phyloP scores from a whole-genome alignment of 2,888 invertebrate genomes.

The Ophraella communa region DNA sequence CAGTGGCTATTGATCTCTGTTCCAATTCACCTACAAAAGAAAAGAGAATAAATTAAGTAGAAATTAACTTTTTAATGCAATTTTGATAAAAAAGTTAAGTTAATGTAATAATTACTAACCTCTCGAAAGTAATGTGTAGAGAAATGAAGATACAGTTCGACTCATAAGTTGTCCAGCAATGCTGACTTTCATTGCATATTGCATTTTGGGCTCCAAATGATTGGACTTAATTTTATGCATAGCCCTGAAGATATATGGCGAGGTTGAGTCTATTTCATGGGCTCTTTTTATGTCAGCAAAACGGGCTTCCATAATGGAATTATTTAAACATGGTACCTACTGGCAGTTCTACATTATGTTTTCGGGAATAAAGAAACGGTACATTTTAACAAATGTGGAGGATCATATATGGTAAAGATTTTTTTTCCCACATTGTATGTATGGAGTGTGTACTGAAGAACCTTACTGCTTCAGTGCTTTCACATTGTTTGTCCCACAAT shows the following conservation, averaged over 20 bases:
- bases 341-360: conserved; percentile 2
- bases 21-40: too few relatives aligned
- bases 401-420: not conserved
- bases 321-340: not conserved
- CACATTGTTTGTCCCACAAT: conserved; percentile 15
- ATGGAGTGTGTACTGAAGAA: conserved; percentile 2
- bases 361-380: conserved; percentile 1
- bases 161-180: not conserved
- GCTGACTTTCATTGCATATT: not conserved
- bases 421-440: not conserved
- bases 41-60: too few relatives aligned
- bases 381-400: conserved; percentile 1
- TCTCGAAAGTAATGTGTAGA: conserved; percentile 11
- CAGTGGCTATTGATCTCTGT: too few relatives aligned
- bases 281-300: conserved; percentile 4
- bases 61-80: too few relatives aligned
- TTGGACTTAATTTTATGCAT: conserved; percentile 9
- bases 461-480: conserved; percentile 12
- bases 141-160: conserved; percentile 1
- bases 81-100: too few relatives aligned
- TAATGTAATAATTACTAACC: conserved; percentile 2
- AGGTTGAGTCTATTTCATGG: conserved; percentile 5
- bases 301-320: not conserved
- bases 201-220: conserved; percentile 1
- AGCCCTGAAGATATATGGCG: conserved; percentile 4